Evolutionary conservation across 2,113 vertebrate genomes (phyloP).

Genomic region (Protobothrops flavoviridis): DNA sequence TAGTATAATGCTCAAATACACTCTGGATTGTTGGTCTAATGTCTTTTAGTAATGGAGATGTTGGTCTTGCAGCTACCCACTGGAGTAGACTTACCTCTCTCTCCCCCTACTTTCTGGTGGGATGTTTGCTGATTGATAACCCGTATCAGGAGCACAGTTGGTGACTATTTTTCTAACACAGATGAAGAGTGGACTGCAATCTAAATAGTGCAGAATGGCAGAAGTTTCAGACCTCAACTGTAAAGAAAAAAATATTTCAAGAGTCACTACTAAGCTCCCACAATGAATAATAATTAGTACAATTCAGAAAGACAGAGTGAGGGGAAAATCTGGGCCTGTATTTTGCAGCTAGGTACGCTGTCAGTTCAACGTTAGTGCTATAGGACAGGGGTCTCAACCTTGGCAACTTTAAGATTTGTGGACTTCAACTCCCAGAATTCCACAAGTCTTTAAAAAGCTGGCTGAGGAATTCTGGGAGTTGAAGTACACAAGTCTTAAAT

Average conservation of each 20-base stretch:
- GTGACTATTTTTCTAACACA: neutral
- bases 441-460: too few relatives aligned
- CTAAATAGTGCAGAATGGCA: neutral
- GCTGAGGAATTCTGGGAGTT: too few relatives aligned
- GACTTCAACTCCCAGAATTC: too few relatives aligned
- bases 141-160: neutral
- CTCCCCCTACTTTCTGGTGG: neutral
- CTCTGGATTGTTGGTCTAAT: neutral
- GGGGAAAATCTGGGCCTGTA: neutral
- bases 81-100: neutral
- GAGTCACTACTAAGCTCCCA: neutral
- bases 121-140: neutral
- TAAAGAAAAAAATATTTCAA: neutral
- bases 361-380: neutral
- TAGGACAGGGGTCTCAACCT: neutral
- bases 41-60: neutral
- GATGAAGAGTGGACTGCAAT: neutral
- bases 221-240: neutral
- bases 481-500: too few relatives aligned
- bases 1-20: neutral
- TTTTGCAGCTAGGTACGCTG: neutral
- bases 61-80: neutral
- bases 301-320: neutral
- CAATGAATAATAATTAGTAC: neutral
- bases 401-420: too few relatives aligned